These are phyloP conservation scores for Hapalemur alaotrensis DNA, from an alignment of 2,797 vertebrate genomes.

Conservation along the genomic window DNA sequence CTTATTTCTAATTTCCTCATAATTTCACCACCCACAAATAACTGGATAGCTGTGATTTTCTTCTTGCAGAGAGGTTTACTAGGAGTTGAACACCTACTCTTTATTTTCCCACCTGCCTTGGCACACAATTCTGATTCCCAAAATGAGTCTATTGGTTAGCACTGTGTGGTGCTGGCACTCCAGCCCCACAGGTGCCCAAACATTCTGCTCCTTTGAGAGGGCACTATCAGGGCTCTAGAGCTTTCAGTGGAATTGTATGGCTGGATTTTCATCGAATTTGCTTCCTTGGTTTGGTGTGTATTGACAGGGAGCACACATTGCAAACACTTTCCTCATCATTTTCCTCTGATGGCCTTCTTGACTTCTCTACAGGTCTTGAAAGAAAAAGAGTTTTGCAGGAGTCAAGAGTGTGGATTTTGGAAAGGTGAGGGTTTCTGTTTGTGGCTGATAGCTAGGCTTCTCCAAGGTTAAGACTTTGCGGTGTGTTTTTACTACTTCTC, in stretches of 20 bases:
- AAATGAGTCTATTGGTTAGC: conserved; percentile 51
- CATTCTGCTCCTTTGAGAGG: conserved; percentile 59
- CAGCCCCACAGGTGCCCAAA: conserved; percentile 67
- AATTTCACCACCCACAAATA: conserved; percentile 32
- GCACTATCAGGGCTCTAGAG: conserved; percentile 50
- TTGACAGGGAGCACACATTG: background rate
- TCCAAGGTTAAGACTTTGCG: background rate
- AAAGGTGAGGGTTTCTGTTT: background rate
- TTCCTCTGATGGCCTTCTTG: background rate
- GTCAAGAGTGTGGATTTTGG: background rate
- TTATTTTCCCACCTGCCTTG: conserved; percentile 78
- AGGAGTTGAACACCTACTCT: conserved; percentile 42
- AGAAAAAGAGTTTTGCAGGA: background rate
- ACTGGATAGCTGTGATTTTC: conserved; percentile 58
- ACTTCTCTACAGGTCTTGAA: background rate
- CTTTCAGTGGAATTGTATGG: conserved; percentile 37
- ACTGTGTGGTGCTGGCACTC: conserved; percentile 54
- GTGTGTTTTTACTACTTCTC: background rate
- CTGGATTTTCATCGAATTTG: conserved; percentile 8
- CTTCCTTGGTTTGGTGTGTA: conserved; percentile 52
- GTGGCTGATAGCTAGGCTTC: background rate
- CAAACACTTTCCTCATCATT: background rate
- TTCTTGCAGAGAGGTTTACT: conserved; percentile 61
- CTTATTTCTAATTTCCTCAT: conserved; percentile 72
- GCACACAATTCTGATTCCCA: conserved; percentile 71